A percentile compares a stretch with the other conserved stretches of the same genome.
Conservation (phyloP, 2,888 invertebrate genomes). For the Diloba caeruleocephala region DNA sequence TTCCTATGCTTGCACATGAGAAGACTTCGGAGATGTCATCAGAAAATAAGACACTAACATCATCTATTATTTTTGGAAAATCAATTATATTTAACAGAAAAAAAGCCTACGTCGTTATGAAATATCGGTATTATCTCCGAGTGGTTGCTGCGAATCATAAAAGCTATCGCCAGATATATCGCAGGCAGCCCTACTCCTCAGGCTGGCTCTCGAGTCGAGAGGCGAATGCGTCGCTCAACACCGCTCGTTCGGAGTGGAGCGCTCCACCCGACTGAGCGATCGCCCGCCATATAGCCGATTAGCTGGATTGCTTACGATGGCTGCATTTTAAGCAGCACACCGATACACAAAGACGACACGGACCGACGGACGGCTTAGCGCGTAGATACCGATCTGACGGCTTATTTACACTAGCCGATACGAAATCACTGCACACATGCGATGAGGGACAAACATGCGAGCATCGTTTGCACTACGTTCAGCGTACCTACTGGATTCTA, state of each 20-base stretch:
- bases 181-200: background rate
- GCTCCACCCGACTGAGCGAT: background rate
- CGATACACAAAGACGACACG: background rate
- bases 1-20: too few relatives aligned
- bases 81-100: too few relatives aligned
- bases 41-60: too few relatives aligned
- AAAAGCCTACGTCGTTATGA: too few relatives aligned
- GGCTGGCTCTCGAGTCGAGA: slow-evolving; percentile 2
- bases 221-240: background rate
- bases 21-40: too few relatives aligned
- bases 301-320: background rate
- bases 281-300: background rate
- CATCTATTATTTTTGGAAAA: too few relatives aligned
- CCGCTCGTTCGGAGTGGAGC: background rate
- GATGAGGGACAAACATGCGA: background rate
- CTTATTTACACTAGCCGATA: slow-evolving; percentile 1
- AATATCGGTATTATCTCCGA: too few relatives aligned
- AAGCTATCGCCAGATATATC: too few relatives aligned
- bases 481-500: too few relatives aligned
- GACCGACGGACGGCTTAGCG: background rate
- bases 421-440: background rate
- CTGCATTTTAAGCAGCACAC: background rate
- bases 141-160: too few relatives aligned
- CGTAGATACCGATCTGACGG: background rate
- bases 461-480: background rate